phyloP scores from a whole-genome alignment of 2,113 vertebrate species.

The Empidonax traillii region DNA sequence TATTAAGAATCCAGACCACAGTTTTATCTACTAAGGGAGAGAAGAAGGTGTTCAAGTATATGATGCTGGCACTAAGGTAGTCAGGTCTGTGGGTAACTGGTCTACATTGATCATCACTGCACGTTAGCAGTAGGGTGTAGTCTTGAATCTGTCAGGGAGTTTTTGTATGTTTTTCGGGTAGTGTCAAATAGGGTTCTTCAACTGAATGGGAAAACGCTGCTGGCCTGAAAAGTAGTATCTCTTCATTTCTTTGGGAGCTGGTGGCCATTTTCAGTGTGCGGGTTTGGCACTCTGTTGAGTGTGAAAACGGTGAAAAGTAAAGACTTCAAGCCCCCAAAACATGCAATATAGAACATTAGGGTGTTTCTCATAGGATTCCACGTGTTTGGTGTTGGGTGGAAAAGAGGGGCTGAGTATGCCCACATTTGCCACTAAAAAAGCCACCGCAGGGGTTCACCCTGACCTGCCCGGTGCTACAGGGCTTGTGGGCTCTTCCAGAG shows the following conservation, averaged over 20 bases:
- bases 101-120: not conserved
- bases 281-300: not conserved
- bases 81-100: not conserved
- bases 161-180: not conserved
- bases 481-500: not conserved
- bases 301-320: not conserved
- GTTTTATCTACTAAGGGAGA: not conserved
- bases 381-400: not conserved
- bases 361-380: not conserved
- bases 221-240: not conserved
- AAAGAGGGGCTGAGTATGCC: not conserved
- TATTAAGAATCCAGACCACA: not conserved
- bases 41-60: not conserved
- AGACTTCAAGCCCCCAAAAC: accelerated
- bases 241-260: not conserved
- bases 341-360: not conserved
- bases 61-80: not conserved
- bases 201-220: not conserved
- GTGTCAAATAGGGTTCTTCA: not conserved
- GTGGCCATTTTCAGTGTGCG: not conserved
- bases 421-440: not conserved
- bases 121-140: not conserved
- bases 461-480: not conserved
- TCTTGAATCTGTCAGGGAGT: not conserved
- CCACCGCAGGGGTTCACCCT: not conserved